These are phyloP conservation scores for Lordiphosa collinella DNA, from an alignment of 1,140 invertebrate genomes.

Conservation along the genomic window DNA sequence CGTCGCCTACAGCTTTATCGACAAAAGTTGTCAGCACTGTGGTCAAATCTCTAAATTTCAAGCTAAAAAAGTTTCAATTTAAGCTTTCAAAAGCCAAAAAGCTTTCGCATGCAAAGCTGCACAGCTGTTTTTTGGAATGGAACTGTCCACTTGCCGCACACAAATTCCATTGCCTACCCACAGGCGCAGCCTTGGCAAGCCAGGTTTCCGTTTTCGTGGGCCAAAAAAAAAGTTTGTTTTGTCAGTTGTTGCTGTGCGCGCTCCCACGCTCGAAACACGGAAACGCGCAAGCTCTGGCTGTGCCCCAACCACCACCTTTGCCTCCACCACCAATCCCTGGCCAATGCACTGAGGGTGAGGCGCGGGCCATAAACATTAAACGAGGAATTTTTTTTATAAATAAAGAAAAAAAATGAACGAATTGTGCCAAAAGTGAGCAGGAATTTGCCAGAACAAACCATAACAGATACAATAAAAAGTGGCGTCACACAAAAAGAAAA, in stretches of 20 bases:
- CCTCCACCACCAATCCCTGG: conserved; percentile 16
- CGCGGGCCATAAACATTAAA: conserved; percentile 17
- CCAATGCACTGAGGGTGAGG: conserved; percentile 26
- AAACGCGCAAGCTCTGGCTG: conserved; percentile 13
- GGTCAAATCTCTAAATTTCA: too few relatives aligned
- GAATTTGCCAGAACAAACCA: not conserved
- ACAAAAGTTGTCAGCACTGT: too few relatives aligned
- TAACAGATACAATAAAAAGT: conserved; percentile 17
- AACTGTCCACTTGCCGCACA: too few relatives aligned
- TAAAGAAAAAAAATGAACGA: not conserved
- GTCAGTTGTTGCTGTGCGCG: conserved; percentile 52
- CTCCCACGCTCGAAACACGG: conserved; percentile 34
- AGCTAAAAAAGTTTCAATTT: too few relatives aligned
- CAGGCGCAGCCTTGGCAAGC: conserved; percentile 2
- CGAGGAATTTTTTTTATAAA: not conserved
- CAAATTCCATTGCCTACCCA: not conserved
- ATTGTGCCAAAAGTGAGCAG: not conserved
- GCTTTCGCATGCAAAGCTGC: not conserved
- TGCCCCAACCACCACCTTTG: conserved; percentile 14
- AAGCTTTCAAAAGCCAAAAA: not conserved
- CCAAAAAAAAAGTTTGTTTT: conserved; percentile 16
- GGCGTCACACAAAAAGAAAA: conserved; percentile 50
- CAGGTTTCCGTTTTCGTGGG: conserved; percentile 2
- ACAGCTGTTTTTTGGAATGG: not conserved
- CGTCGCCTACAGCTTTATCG: too few relatives aligned